Percentiles rank a stretch among this genome's conserved stretches.
Conservation (phyloP, 2,113 vertebrate species). For the Pygoscelis antarcticus region DNA sequence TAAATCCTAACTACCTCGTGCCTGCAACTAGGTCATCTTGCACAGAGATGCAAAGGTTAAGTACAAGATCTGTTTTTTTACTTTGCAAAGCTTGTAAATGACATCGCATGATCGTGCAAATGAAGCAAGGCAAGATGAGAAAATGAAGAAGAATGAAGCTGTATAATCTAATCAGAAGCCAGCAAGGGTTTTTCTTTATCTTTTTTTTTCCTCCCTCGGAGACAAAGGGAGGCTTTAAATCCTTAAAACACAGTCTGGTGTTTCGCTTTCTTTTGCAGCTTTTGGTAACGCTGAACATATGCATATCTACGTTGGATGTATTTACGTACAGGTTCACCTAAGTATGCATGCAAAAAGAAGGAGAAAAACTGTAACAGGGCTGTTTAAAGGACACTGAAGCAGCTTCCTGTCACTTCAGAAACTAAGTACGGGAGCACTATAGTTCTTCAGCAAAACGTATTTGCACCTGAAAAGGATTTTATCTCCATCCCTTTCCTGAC, state of each 20-base stretch:
- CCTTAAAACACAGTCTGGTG: background rate
- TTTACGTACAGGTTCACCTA: background rate
- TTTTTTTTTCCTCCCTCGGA: background rate
- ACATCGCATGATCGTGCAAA: constrained; percentile 76
- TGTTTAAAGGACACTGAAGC: constrained; percentile 11
- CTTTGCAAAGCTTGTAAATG: constrained; percentile 74
- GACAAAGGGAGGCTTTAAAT: constrained; percentile 36
- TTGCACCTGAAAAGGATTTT: background rate
- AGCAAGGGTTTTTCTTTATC: background rate
- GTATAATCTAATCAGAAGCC: constrained; percentile 59
- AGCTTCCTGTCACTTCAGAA: constrained; percentile 32
- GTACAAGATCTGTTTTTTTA: constrained; percentile 49
- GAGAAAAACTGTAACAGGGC: background rate
- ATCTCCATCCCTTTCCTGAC: background rate
- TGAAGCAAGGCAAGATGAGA: constrained; percentile 74
- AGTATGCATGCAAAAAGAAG: background rate
- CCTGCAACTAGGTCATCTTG: constrained; percentile 71
- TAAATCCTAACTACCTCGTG: background rate
- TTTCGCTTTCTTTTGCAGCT: background rate
- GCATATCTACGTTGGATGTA: background rate
- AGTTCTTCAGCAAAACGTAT: background rate
- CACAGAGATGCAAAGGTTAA: constrained; percentile 61
- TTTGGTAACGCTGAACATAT: background rate
- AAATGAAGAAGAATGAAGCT: constrained; percentile 80
- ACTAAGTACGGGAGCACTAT: background rate